Conservation (phyloP, 2,113 vertebrate species). For the Grallaria varia region DNA sequence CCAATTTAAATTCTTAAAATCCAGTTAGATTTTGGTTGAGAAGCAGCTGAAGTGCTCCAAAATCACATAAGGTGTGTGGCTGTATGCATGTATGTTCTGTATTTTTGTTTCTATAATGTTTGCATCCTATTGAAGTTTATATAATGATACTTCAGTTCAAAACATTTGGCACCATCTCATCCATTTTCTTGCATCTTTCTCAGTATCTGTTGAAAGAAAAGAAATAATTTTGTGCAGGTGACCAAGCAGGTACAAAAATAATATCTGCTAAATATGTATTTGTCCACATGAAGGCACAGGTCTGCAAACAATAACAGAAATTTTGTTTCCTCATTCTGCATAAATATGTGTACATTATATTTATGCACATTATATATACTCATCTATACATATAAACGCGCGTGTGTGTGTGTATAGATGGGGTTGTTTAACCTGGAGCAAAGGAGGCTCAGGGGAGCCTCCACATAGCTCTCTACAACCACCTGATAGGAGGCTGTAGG, state of each 20-base stretch:
- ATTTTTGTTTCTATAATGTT: slow-evolving; percentile 68
- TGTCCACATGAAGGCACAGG: not conserved
- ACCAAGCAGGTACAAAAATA: not conserved
- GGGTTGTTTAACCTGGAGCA: too few relatives aligned
- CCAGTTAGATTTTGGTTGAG: slow-evolving; percentile 67
- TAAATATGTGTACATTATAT: not conserved
- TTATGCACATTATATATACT: not conserved
- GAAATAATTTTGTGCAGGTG: not conserved
- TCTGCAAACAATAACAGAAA: not conserved
- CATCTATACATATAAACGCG: not conserved
- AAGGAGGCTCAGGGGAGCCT: not conserved
- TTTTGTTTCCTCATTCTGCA: not conserved
- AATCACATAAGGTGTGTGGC: slow-evolving; percentile 24
- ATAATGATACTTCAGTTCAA: slow-evolving; percentile 65
- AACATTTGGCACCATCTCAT: slow-evolving; percentile 66
- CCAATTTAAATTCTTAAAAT: slow-evolving; percentile 63
- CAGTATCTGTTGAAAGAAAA: slow-evolving; percentile 76
- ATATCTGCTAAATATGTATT: not conserved
- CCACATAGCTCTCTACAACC: too few relatives aligned
- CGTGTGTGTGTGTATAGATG: too few relatives aligned
- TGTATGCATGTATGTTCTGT: slow-evolving; percentile 42
- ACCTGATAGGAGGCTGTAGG: fast-evolving
- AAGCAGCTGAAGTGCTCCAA: slow-evolving; percentile 60
- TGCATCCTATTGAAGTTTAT: slow-evolving; percentile 74
- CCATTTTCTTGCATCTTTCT: slow-evolving; percentile 62